phyloP scores from a whole-genome alignment of 1,140 invertebrate species.

The Ditylenchus dipsaci region DNA sequence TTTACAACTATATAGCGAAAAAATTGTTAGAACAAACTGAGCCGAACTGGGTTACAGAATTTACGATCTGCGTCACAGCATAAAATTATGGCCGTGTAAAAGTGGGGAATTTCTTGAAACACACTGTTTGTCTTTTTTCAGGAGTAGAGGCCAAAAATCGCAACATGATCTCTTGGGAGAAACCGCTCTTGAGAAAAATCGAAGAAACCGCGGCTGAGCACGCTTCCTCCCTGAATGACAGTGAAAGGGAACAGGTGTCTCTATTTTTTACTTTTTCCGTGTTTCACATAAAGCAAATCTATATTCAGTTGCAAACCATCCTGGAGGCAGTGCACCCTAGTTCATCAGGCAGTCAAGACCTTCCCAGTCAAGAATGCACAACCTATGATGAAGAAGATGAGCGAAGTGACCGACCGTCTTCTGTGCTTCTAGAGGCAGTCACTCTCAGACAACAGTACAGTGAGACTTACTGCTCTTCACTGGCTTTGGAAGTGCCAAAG shows the following conservation, averaged over 20 bases:
- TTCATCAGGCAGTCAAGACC: constrained; percentile 44
- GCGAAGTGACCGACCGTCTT: constrained; percentile 49
- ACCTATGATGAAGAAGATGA: constrained; percentile 30
- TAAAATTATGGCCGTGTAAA: no score
- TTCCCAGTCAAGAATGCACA: constrained; percentile 29
- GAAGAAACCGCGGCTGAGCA: constrained; percentile 57
- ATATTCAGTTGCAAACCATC: constrained; percentile 54
- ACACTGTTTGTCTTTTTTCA: no score
- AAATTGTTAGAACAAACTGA: no score
- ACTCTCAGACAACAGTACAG: constrained; percentile 19
- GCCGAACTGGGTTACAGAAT: no score
- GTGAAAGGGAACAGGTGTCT: constrained; percentile 52
- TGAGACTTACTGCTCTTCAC: neutral
- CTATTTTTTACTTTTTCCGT: neutral
- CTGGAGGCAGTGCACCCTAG: constrained; percentile 53
- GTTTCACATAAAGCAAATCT: neutral
- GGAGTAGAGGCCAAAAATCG: constrained; percentile 55
- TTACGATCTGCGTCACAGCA: no score
- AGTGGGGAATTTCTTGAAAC: no score
- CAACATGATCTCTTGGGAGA: constrained; percentile 58
- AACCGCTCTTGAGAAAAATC: constrained; percentile 54
- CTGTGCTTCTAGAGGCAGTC: constrained; percentile 53
- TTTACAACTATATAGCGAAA: no score
- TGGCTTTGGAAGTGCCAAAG: neutral
- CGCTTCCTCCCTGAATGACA: constrained; percentile 53